Conservation (phyloP, 2,797 vertebrate species). For the Anomalospiza imberbis region DNA sequence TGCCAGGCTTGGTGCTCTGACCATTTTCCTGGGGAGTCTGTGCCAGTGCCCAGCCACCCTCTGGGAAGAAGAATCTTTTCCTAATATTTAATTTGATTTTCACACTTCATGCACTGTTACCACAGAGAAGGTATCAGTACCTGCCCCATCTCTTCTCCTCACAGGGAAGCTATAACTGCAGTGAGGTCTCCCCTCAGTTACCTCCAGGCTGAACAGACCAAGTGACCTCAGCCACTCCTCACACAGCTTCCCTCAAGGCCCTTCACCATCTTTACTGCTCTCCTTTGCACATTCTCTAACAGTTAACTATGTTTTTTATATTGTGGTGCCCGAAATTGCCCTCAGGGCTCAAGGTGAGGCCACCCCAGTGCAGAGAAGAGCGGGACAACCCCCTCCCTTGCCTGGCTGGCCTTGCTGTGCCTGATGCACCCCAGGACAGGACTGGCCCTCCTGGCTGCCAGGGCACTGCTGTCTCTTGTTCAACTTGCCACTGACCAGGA, state of each 20-base stretch:
- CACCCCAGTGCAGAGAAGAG: not conserved
- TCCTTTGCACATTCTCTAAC: not conserved
- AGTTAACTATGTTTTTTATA: too few relatives aligned
- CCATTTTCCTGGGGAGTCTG: not conserved
- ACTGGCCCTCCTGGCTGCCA: not conserved
- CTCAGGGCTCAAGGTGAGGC: rapidly evolving
- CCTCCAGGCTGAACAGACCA: not conserved
- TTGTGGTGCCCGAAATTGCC: not conserved
- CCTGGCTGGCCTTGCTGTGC: rapidly evolving
- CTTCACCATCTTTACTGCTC: not conserved
- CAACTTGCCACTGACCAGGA: not conserved
- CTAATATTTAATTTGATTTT: not conserved
- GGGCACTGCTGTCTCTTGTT: not conserved
- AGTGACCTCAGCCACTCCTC: not conserved
- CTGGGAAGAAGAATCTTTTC: not conserved
- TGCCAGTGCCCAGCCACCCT: not conserved
- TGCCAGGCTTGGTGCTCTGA: not conserved
- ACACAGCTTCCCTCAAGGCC: not conserved
- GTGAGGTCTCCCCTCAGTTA: not conserved
- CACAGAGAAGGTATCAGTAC: not conserved
- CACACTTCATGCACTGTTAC: not conserved
- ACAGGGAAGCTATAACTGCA: not conserved
- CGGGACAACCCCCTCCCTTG: rapidly evolving
- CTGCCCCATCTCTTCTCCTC: not conserved
- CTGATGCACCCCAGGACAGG: not conserved